These are phyloP conservation scores for Conomelus anceps DNA, from an alignment of 2,888 invertebrate genomes.

Conservation along the genomic window DNA sequence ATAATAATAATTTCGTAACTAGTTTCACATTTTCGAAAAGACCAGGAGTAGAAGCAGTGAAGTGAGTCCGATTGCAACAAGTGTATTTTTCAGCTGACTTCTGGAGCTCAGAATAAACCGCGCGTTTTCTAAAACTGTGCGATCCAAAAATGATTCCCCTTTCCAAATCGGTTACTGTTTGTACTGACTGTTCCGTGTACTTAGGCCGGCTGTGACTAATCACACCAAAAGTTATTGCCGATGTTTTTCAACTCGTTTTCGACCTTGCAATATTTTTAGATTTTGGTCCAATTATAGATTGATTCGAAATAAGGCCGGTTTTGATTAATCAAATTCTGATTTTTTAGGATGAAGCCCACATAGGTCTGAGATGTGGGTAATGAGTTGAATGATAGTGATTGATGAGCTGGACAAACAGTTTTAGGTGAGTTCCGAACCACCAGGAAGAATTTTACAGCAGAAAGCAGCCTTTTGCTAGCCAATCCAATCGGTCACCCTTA, in stretches of 20 bases:
- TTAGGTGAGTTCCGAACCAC: no score
- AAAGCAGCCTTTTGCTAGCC: no score
- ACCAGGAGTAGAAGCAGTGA: no score
- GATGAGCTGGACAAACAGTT: no score
- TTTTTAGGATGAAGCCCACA: no score
- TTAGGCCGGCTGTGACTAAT: not conserved
- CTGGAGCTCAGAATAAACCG: not conserved
- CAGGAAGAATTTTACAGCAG: no score
- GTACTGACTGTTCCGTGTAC: not conserved
- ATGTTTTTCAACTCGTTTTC: not conserved
- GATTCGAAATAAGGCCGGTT: no score
- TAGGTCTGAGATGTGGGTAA: no score
- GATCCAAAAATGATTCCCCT: not conserved
- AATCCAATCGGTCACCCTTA: no score
- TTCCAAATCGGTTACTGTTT: not conserved
- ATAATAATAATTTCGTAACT: not conserved
- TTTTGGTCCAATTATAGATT: not conserved
- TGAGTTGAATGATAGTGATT: no score
- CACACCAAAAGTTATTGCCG: not conserved
- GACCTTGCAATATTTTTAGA: not conserved
- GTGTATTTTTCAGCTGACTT: not conserved
- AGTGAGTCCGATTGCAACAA: no score
- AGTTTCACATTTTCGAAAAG: not conserved
- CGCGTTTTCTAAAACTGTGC: not conserved
- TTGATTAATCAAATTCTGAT: no score